These are phyloP conservation scores for Labroides dimidiatus DNA, from an alignment of 2,797 vertebrate species.

Conservation along the genomic window DNA sequence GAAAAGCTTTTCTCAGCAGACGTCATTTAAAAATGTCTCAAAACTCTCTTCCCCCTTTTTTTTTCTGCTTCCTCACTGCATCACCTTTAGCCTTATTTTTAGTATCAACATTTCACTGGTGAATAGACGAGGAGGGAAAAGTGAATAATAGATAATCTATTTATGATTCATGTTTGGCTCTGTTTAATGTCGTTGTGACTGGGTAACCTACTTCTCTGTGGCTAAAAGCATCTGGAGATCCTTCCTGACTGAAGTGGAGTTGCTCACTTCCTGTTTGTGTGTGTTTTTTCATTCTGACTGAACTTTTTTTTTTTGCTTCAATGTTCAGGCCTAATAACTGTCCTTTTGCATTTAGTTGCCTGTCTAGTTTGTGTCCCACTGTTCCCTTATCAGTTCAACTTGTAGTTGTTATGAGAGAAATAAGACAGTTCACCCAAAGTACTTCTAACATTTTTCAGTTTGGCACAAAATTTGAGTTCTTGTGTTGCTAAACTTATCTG, in stretches of 20 bases:
- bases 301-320: conserved; percentile 11
- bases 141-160: conserved; percentile 60
- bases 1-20: conserved; percentile 20
- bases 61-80: neutral
- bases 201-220: conserved; percentile 62
- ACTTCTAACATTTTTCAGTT: too few species aligned
- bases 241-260: conserved; percentile 22
- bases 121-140: conserved; percentile 16
- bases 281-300: neutral
- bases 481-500: too few species aligned
- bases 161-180: conserved; percentile 52
- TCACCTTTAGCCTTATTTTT: conserved; percentile 32
- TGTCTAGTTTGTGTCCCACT: neutral
- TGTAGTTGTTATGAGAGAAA: too few species aligned
- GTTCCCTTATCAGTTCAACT: too few species aligned
- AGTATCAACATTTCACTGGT: conserved; percentile 9
- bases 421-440: neutral
- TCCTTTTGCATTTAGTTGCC: conserved; percentile 4
- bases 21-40: conserved; percentile 7
- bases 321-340: neutral
- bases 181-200: conserved; percentile 56
- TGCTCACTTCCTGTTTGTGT: conserved; percentile 27
- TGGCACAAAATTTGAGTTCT: too few species aligned
- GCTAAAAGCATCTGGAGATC: conserved; percentile 54
- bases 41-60: neutral